Evolutionary conservation across 2,888 invertebrate species (phyloP).

Genomic region (Reticulitermes lucifugus): DNA sequence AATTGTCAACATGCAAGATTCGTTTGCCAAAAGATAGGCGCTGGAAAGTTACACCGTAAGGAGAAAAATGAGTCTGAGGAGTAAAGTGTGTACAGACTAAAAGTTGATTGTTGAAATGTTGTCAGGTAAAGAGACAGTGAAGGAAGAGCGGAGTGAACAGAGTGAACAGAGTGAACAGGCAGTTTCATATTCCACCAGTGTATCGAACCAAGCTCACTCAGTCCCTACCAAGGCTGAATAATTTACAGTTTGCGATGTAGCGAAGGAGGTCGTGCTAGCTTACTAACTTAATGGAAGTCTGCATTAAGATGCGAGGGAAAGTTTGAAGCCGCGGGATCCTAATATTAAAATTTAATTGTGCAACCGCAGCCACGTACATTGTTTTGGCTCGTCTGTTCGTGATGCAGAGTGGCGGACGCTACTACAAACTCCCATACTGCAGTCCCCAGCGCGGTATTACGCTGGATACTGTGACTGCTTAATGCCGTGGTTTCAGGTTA

Average conservation of each 20-base stretch:
- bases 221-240: constrained; percentile 1
- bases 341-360: constrained; percentile 50
- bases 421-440: not conserved
- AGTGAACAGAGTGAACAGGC: too few species aligned
- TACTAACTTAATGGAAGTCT: constrained; percentile 44
- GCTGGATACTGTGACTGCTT: not conserved
- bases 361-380: constrained; percentile 44
- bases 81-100: too few species aligned
- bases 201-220: not conserved
- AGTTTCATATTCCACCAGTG: too few species aligned
- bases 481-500: not conserved
- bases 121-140: too few species aligned
- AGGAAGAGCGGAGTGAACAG: too few species aligned
- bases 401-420: not conserved
- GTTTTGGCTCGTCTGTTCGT: constrained; percentile 23
- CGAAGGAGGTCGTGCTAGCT: constrained; percentile 21
- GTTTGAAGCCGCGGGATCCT: constrained; percentile 45
- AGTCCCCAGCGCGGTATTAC: not conserved
- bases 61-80: too few species aligned
- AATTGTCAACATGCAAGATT: too few species aligned
- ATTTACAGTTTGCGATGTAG: constrained; percentile 14
- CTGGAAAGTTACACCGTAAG: too few species aligned
- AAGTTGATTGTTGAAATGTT: too few species aligned
- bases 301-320: constrained; percentile 47
- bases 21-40: too few species aligned